phyloP scores from a whole-genome alignment of 1,140 invertebrate genomes.

The Hycleus phaleratus region DNA sequence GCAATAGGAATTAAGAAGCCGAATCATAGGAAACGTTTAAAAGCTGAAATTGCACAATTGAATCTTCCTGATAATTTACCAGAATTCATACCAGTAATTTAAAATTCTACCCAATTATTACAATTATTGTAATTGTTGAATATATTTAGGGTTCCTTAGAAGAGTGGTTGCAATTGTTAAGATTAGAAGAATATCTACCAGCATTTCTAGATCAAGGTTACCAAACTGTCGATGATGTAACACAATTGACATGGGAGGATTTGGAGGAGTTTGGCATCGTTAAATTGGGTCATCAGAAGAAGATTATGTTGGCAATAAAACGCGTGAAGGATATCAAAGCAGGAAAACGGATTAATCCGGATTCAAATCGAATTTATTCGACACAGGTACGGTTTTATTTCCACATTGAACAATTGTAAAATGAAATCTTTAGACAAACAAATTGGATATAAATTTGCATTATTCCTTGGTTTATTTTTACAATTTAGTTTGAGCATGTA shows the following conservation, averaged over 20 bases:
- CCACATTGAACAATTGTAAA: background rate
- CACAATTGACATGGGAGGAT: slow-evolving; percentile 96
- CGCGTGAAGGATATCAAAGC: slow-evolving; percentile 89
- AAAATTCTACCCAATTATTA: slow-evolving; percentile 2
- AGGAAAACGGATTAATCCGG: slow-evolving; percentile 68
- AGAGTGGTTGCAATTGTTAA: slow-evolving; percentile 86
- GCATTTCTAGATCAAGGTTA: slow-evolving; percentile 89
- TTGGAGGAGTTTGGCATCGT: slow-evolving; percentile 97
- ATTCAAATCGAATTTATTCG: slow-evolving; percentile 47
- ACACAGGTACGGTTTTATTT: slow-evolving; percentile 33
- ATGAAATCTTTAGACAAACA: no score
- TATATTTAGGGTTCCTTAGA: slow-evolving; percentile 70
- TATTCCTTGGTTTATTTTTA: background rate
- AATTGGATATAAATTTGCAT: no score
- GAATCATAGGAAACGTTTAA: slow-evolving; percentile 90
- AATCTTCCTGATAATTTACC: slow-evolving; percentile 90
- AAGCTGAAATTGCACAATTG: slow-evolving; percentile 90
- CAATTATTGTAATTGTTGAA: background rate
- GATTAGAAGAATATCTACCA: slow-evolving; percentile 85
- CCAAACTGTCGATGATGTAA: slow-evolving; percentile 83
- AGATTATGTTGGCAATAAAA: slow-evolving; percentile 94
- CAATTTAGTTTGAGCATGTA: slow-evolving; percentile 25
- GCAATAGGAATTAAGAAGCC: slow-evolving; percentile 93
- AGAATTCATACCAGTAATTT: slow-evolving; percentile 81
- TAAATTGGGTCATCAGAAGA: slow-evolving; percentile 94